Base-by-base conservation (phyloP, 1,140 invertebrate species). In the Drosophila leontia region DNA sequence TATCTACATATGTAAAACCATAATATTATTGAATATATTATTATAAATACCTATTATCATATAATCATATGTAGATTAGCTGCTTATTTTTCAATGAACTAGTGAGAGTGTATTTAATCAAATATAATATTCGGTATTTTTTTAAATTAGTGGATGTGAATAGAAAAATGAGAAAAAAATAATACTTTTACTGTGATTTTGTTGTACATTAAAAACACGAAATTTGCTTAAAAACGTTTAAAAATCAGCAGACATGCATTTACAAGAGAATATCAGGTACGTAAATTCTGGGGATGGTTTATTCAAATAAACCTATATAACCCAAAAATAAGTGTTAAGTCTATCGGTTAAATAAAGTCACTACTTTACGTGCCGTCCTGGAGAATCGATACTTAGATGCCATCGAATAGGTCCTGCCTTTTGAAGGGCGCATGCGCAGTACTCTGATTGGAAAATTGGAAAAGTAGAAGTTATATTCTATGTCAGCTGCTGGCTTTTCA, bases 261-360 rank as follows among this genome's bases (percentile, higher is more conserved):
- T 85, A 85, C 82, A 81, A 39, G 82, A 85, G 12, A 59, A 51
- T 35, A 45, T 75, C 19, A 86, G 60, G 82, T 86, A 69, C 69
- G 75, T 70, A 37, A 37, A 17, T 35, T 17, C 17, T 56, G 17
- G 7, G 2, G 17, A 55, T 26, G 13, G 23, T 17, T 59, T 19
- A 26, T 61, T 44, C 5, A 37, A 34, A 26, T 35, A 26, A 39
- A 37, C 0, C 50, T n/a, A 23, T 8, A 44, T 50, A 55, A 41
- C 2, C 17, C 7, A n/a, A 48, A 15, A 12, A 37, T 56, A 17
- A 44, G 70, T 5, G 17, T 12, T 26, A 41, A 13, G 9, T 45
- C 17, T 59, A 23, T 57, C 35, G 56, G 7, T n/a, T 58, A 17
- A 42, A n/a, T 17, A 13, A 29, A 26, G 6, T 42, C 9, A 39